Conservation (phyloP, 1,140 invertebrate species). For the Glossosoma conforme region DNA sequence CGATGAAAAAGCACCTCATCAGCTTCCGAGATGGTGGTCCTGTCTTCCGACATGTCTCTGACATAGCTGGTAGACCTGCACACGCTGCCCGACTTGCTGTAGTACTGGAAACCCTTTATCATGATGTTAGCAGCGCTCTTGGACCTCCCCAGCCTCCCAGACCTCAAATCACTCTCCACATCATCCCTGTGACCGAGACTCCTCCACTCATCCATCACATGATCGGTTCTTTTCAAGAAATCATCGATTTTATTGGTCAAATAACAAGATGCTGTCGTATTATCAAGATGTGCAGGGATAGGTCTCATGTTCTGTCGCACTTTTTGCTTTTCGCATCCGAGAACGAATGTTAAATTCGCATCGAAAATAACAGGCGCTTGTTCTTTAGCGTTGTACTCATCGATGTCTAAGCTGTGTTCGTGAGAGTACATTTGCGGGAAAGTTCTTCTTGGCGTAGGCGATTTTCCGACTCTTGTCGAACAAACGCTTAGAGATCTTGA, state of each 20-base stretch:
- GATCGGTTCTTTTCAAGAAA: constrained; percentile 76
- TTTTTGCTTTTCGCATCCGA: constrained; percentile 64
- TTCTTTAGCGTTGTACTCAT: constrained; percentile 57
- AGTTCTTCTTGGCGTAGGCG: constrained; percentile 54
- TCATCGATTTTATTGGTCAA: constrained; percentile 70
- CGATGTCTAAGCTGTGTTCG: constrained; percentile 39
- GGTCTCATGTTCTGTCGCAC: constrained; percentile 63
- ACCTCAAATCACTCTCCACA: constrained; percentile 38
- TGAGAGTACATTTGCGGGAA: constrained; percentile 58
- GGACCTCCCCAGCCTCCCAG: constrained; percentile 56
- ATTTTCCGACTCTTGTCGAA: constrained; percentile 40
- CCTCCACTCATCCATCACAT: constrained; percentile 80
- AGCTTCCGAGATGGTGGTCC: constrained; percentile 57
- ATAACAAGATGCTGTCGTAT: constrained; percentile 67
- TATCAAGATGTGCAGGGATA: constrained; percentile 66
- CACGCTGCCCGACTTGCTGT: constrained; percentile 55
- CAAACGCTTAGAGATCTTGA: constrained; percentile 44
- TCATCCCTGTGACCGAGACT: constrained; percentile 57
- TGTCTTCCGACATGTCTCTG: constrained; percentile 54
- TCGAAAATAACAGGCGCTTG: constrained; percentile 74
- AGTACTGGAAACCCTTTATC: constrained; percentile 72
- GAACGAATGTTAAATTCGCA: constrained; percentile 71
- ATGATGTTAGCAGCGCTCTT: constrained; percentile 72
- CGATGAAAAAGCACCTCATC: constrained; percentile 61
- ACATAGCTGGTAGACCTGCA: constrained; percentile 43